Evolutionary conservation across 2,113 vertebrate species (phyloP).

Genomic region (Pan paniscus): DNA sequence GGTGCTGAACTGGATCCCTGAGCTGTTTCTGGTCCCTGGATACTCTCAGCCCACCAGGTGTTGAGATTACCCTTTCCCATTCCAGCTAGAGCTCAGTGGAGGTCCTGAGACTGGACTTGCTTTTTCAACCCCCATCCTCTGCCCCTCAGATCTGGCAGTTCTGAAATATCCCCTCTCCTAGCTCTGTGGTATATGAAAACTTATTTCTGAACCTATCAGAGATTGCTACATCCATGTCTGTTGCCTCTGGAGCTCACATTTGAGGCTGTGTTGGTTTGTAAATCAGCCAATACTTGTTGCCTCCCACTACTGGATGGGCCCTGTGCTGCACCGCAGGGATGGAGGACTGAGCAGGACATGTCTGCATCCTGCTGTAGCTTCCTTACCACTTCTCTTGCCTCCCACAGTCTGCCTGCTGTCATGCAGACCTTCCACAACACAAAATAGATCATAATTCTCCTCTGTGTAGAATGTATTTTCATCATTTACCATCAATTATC

Average conservation of each 20-base stretch:
- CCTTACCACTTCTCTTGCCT: background rate
- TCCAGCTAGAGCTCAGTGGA: background rate
- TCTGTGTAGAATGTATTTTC: background rate
- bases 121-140: background rate
- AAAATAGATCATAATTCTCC: background rate
- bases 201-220: background rate
- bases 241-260: background rate
- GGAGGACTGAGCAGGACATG: rapidly evolving
- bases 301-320: background rate
- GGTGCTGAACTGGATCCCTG: background rate
- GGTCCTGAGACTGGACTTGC: background rate
- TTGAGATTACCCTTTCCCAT: background rate
- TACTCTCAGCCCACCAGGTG: background rate
- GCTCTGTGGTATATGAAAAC: background rate
- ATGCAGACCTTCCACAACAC: background rate
- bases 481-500: background rate
- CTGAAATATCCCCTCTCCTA: background rate
- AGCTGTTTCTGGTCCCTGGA: background rate
- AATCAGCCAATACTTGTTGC: background rate
- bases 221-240: background rate
- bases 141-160: background rate
- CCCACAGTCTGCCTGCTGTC: background rate
- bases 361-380: background rate
- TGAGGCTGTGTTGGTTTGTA: background rate
- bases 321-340: background rate